A percentile compares a stretch with the other conserved stretches of the same genome.
phyloP scores from a whole-genome alignment of 2,888 invertebrate species.

The Anagyrus pseudococci region DNA sequence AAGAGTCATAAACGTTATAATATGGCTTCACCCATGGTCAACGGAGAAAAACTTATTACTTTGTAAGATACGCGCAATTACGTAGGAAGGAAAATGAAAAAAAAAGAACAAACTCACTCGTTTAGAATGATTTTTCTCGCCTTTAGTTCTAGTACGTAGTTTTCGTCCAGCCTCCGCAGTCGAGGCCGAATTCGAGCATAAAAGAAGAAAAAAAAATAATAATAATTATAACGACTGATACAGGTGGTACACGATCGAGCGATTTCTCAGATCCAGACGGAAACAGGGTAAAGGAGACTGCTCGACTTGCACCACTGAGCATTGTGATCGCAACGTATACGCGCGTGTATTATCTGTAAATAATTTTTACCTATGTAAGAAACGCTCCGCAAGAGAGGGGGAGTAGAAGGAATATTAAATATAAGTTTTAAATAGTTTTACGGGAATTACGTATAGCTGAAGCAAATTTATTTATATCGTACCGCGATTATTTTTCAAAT shows the following conservation, averaged over 20 bases:
- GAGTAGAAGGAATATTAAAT: too few species aligned
- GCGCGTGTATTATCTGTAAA: slow-evolving; percentile 60
- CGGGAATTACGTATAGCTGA: too few species aligned
- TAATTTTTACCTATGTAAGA: slow-evolving; percentile 50
- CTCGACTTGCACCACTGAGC: slow-evolving; percentile 48
- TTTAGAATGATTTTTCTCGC: slow-evolving; percentile 31
- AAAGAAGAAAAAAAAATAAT: slow-evolving; percentile 13
- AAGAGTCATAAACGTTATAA: slow-evolving; percentile 24
- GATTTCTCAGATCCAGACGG: slow-evolving; percentile 46
- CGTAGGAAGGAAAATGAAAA: too few species aligned
- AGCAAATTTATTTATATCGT: too few species aligned
- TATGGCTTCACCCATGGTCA: slow-evolving; percentile 33
- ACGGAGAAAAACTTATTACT: slow-evolving; percentile 36
- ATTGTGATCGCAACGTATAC: slow-evolving; percentile 62
- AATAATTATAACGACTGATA: slow-evolving; percentile 37
- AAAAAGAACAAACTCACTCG: slow-evolving; percentile 35
- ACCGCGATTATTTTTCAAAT: too few species aligned
- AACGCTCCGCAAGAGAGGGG: slow-evolving; percentile 36
- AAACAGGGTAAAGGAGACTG: slow-evolving; percentile 47
- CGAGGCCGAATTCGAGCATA: slow-evolving; percentile 29
- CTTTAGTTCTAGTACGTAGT: slow-evolving; percentile 35
- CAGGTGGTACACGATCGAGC: slow-evolving; percentile 47
- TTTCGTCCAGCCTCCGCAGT: slow-evolving; percentile 33
- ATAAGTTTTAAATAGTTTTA: too few species aligned
- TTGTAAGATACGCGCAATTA: slow-evolving; percentile 38